Base-by-base conservation (phyloP, 2,797 vertebrate genomes). In the Miichthys miiuy region DNA sequence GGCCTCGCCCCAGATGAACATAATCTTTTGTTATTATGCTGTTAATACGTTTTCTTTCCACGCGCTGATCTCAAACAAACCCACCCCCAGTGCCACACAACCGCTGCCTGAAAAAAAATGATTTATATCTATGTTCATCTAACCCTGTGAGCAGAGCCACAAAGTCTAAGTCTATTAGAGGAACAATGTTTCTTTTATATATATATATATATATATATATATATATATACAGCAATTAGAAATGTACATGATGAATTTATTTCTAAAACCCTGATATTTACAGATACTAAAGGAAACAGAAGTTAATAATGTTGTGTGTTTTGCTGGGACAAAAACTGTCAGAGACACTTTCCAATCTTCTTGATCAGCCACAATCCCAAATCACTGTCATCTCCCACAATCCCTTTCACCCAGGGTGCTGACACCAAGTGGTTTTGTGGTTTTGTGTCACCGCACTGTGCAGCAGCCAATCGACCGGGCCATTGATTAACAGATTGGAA, bases 401-500 rank as follows among this genome's bases (percentile, higher is more conserved):
- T 92, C 88, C 89, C 82, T 82, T 79, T 80, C 82, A 72, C 64
- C 81, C 77, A 57, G 69, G 79, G 48, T 91, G 93, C 92, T 94
- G 91, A 93, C 90, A 63, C 86, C 72, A 54, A 80, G 81, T 61
- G 80, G 51, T 79, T 75, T 80, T 67, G 65, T 25, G 41, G 68
- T 58, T 76, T 72, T 67, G 60, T 83, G 88, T 79, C 67, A 20
- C 81, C 8, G 51, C 71, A 67, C 62, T 56, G 58, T 18, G 58
- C 50, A 75, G 77, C 85, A 77, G 79, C 83, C 85, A 2, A 95
- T 95, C 82, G 92, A 95, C 90, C 74, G 3, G 78, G 47, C 75
- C 91, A 96, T 96, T 95, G 95, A 96, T 95, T 93, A 95, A 94
- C 93, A 94, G 93, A 95, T 94, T 94, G 95, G 92, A 94, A 95